phyloP scores from a whole-genome alignment of 2,888 invertebrate species.

The Sylvicola fuscatus region DNA sequence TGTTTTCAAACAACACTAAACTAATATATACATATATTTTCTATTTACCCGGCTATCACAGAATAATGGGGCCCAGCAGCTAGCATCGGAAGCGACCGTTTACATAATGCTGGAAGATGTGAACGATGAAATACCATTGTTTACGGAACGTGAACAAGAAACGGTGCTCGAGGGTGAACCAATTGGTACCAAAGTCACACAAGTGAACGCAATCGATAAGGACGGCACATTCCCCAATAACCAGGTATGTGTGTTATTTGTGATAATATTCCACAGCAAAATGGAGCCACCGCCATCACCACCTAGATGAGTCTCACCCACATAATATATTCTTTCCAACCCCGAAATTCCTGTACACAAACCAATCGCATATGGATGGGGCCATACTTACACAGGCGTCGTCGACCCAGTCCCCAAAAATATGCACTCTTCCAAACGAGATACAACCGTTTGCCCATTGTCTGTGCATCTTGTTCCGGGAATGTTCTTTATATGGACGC shows the following conservation, averaged over 20 bases:
- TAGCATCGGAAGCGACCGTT: conserved; percentile 86
- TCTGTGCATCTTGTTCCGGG: too few species aligned
- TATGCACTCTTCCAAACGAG: too few species aligned
- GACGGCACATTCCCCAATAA: conserved; percentile 91
- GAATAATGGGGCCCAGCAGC: conserved; percentile 91
- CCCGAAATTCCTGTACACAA: too few species aligned
- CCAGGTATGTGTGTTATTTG: conserved; percentile 39
- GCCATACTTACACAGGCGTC: too few species aligned
- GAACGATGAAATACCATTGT: conserved; percentile 91
- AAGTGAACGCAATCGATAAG: conserved; percentile 90
- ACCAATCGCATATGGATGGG: too few species aligned
- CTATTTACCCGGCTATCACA: conserved; percentile 19
- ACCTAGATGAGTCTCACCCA: too few species aligned
- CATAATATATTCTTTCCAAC: too few species aligned
- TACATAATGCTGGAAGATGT: conserved; percentile 88
- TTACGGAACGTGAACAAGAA: conserved; percentile 88
- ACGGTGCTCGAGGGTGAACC: conserved; percentile 90
- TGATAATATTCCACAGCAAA: too few species aligned
- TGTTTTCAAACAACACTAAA: neutral
- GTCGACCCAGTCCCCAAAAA: too few species aligned
- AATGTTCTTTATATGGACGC: too few species aligned
- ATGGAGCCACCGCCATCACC: too few species aligned
- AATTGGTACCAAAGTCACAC: conserved; percentile 84
- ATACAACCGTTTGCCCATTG: too few species aligned
- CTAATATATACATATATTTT: neutral